Evolutionary conservation across 1,140 invertebrate species (phyloP), one percentile per base, ranked within the genome.

Genomic region (Platorchestia sp.): DNA sequence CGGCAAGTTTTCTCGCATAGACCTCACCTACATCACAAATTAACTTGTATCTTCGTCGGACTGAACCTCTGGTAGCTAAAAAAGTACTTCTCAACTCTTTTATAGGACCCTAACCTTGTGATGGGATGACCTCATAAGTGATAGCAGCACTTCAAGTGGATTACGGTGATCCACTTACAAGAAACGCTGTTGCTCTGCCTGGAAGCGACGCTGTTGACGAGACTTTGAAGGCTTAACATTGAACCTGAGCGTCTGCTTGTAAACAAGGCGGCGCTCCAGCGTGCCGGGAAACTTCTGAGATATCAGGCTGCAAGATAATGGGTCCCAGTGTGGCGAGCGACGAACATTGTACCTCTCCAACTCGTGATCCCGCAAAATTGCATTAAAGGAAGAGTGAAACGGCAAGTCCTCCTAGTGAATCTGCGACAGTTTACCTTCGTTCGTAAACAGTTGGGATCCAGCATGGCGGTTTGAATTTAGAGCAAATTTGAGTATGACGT

Each of bases 171-270:
- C 59, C 59, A 75, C 59, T 75, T 75, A 75, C 59, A 75, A 3
- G 59, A 36, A 75, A 75, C 59, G 27, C 59, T 75, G 59, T 75
- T 75, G 59, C 59, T 75, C 36, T 75, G 59, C 10, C 59, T 75
- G 59, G 10, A 27, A 75, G 7, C 59, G 27, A 75, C 59, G 27
- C 27, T 42, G 7, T 42, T 44, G 41, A 89, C 87, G 87, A 44
- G 41, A 89, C 87, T 89, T 19, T 42, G 87, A 89, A 27, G 41
- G 87, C 87, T 89, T 89, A 89, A 44, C 43, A 44, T 89, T 89
- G 87, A 89, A 89, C 87, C 87, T 42, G 43, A 89, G 87, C 87
- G n/a, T 42, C 87, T 89, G 87, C 87, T 86, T 89, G 87, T 89
- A 89, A 89, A 89, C 87, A 89, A 75, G 59, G 59, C 59, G 10